Percentiles rank a stretch among this genome's conserved stretches.
Conservation (phyloP, 2,888 invertebrate species). For the Hirtodrosophila cameraria region DNA sequence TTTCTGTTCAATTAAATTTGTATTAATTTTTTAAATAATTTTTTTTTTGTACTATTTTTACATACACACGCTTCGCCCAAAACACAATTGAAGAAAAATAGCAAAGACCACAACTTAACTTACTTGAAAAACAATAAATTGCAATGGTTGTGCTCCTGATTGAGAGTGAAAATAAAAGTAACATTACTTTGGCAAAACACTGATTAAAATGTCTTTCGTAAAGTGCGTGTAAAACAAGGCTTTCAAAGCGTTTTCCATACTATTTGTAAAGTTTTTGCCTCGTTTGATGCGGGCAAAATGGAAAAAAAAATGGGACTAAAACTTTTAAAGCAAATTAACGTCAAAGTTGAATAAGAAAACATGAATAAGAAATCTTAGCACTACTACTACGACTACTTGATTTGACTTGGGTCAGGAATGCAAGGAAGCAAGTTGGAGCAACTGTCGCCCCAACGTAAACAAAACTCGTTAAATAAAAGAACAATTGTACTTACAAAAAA, state of each 20-base stretch:
- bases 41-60: no score
- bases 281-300: constrained; percentile 24
- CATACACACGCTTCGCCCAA: no score
- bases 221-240: constrained; percentile 51
- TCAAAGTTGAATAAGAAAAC: constrained; percentile 73
- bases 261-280: constrained; percentile 41
- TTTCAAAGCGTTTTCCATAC: constrained; percentile 16
- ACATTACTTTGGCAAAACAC: not conserved
- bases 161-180: not conserved
- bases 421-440: constrained; percentile 32
- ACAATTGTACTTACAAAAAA: constrained; percentile 77
- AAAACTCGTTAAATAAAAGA: constrained; percentile 80
- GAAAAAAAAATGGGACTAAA: constrained; percentile 18
- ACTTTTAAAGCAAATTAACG: constrained; percentile 72
- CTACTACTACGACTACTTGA: constrained; percentile 52
- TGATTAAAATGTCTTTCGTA: constrained; percentile 18
- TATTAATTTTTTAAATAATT: no score
- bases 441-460: constrained; percentile 69
- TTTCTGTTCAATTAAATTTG: no score
- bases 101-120: no score
- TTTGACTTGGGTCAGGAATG: constrained; percentile 22
- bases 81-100: no score
- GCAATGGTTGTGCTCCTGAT: no score
- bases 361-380: constrained; percentile 69
- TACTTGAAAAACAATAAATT: no score